A percentile compares a stretch with the other conserved stretches of the same genome.
These are phyloP conservation scores for Monarcha castaneiventris DNA, from an alignment of 2,113 vertebrate species.

Conservation along the genomic window DNA sequence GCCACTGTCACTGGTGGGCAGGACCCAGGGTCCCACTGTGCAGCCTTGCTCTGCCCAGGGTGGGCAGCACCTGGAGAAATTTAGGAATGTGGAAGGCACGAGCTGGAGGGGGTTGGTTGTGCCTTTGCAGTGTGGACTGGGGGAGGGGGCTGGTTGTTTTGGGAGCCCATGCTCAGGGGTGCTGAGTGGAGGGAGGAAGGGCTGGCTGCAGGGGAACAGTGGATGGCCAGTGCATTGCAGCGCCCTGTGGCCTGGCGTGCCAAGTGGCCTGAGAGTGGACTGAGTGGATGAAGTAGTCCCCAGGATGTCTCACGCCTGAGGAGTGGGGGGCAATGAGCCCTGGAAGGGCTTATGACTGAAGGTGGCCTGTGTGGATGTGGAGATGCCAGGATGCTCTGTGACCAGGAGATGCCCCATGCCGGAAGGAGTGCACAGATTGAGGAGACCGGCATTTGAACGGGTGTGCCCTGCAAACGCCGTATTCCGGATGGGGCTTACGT, in stretches of 20 bases:
- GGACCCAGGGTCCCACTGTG: background rate
- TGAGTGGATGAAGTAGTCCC: background rate
- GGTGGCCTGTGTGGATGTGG: background rate
- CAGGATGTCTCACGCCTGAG: background rate
- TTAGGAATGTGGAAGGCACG: background rate
- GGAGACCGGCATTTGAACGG: background rate
- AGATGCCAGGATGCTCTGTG: background rate
- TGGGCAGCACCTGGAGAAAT: background rate
- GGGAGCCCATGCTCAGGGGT: background rate
- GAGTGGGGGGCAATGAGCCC: rapidly evolving
- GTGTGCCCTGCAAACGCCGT: background rate
- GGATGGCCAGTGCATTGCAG: background rate
- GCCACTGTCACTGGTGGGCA: background rate
- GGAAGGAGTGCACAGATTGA: background rate
- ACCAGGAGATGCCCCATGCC: background rate
- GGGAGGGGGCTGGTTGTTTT: background rate
- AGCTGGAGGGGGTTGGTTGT: background rate
- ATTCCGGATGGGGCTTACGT: rapidly evolving
- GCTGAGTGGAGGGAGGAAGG: background rate
- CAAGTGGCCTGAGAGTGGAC: background rate
- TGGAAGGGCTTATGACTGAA: background rate
- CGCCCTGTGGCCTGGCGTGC: background rate
- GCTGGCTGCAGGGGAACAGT: background rate
- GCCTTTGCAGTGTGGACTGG: background rate
- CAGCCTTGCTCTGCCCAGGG: background rate